Evolutionary conservation across 2,888 invertebrate genomes (phyloP), one percentile per base, ranked within the genome.

Genomic region (Tridacna gigas): DNA sequence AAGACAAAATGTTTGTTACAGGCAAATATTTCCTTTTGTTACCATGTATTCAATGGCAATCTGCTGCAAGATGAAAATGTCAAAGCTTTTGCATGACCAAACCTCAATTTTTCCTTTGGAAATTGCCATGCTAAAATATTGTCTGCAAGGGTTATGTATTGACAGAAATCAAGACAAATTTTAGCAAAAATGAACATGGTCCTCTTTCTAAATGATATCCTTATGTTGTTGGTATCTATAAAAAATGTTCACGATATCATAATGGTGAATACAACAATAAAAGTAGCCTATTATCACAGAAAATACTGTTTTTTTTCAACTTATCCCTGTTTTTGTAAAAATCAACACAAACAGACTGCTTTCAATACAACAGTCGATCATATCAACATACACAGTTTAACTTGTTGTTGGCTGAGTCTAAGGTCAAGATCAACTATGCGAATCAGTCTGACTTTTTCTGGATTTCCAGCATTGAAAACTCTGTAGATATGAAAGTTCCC

Each of bases 401-500:
- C 90, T 47, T 90, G 89, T 67, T 93, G 90, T 66, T 83, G 83
- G n/a, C 90, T 86, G 80, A 94, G 84, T 56, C 91, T 89, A 65
- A 89, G 80, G 11, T 91, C 84, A 7, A 94, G 88, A 79, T 94
- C 93, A 71, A 90, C 89, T 61, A 94, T 90, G 11, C 92, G 85
- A 0, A 92, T 90, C 11, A 94, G 88, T 56, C 89, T 77, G 0
- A 93, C 91, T 28, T 86, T 83, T 9, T 89, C 86, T 2, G 84
- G 80, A 56, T 91, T 83, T 3, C 94, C 93, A 0, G 93, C 94
- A 84, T 92, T 93, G 77, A 92, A 94, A 28, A 94, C 91, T 20
- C 94, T 86, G 81, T 93, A 94, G 18, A 94, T 89, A 76, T 94
- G 92, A 79, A 90, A 94, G n/a, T 88, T 83, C 22, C 91, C 90